These are phyloP conservation scores for Chitala chitala DNA, from an alignment of 2,113 vertebrate species.

Conservation along the genomic window DNA sequence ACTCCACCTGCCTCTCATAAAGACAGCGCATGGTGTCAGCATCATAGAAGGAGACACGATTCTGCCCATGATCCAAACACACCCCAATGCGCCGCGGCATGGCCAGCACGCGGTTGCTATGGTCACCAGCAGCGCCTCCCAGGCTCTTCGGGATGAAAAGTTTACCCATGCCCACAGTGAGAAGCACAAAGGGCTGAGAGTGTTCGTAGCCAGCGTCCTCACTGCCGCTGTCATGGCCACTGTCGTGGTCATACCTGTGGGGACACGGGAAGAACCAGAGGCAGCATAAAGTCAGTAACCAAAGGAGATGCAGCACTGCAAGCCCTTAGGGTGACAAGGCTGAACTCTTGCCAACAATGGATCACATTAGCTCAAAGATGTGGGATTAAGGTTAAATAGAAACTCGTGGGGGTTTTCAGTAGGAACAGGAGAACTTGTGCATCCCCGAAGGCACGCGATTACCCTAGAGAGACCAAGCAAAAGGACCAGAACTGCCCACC, in stretches of 20 bases:
- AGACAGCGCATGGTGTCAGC: constrained; percentile 83
- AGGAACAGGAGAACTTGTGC: no score
- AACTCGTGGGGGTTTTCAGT: no score
- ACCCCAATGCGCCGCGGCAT: constrained; percentile 79
- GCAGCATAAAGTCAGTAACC: neutral
- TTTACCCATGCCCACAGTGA: constrained; percentile 90
- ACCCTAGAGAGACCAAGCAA: no score
- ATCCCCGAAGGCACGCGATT: no score
- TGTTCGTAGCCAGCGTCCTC: constrained; percentile 82
- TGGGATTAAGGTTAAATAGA: no score
- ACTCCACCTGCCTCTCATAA: constrained; percentile 86
- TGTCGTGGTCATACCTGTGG: constrained; percentile 88
- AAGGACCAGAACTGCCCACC: neutral
- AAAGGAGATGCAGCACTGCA: no score
- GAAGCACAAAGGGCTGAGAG: constrained; percentile 81
- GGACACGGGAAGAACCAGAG: neutral
- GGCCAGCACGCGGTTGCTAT: constrained; percentile 71
- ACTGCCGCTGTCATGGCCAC: constrained; percentile 95
- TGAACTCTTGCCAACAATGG: no score
- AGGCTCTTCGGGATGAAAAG: constrained; percentile 82
- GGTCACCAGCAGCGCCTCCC: constrained; percentile 55
- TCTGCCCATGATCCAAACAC: constrained; percentile 83
- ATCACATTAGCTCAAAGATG: no score
- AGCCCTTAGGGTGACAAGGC: no score
- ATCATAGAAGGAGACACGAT: constrained; percentile 83